Evolutionary conservation across 1,140 invertebrate genomes (phyloP), one percentile per base, ranked within the genome.

Genomic region (Drosophila sp.): DNA sequence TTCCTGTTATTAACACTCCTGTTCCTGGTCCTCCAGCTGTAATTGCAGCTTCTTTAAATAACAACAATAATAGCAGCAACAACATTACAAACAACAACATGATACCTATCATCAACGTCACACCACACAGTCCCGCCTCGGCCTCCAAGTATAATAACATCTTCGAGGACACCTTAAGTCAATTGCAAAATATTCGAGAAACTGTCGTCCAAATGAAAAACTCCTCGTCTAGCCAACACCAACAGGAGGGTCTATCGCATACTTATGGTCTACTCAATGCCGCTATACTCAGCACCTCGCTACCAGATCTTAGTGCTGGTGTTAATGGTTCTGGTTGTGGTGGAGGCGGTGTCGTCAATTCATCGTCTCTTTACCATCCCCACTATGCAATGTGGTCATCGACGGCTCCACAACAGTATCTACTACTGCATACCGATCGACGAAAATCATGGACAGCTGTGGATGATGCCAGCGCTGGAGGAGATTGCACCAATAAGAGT

Each of bases 61-160:
- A 33, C 35, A 44, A 70, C 25, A 85, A 40, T 30, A 79, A 60
- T 66, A 75, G 27, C 40, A 60, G 66, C 55, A 72, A 50, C 40
- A 70, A 56, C 33, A 87, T 65, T 40, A 86, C 84, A 60, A 81
- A 64, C 29, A 76, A 76, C 69, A 92, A 91, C 64, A 92, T 92
- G 93, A 95, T 96, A 80, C 96, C 96, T 69, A 97, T 95, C 58
- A 97, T 97, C 81, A 97, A 96, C 92, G 96, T 97, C 54, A 97
- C 96, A 33, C 96, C 96, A 3, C 96, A 97, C 91, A 97, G 96
- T 61, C 96, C 96, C 29, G 95, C 93, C 11, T 93, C 66, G 76
- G 95, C 93, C 47, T 93, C 66, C 70, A 92, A 92, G 62, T 92
- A 92, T 63, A 92, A 86, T 60, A 93, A 92, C 67, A 93, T 93